A percentile compares a stretch with the other conserved stretches of the same genome.
These are phyloP conservation scores for Trematomus bernacchii DNA, from an alignment of 2,797 vertebrate species.

Conservation along the genomic window DNA sequence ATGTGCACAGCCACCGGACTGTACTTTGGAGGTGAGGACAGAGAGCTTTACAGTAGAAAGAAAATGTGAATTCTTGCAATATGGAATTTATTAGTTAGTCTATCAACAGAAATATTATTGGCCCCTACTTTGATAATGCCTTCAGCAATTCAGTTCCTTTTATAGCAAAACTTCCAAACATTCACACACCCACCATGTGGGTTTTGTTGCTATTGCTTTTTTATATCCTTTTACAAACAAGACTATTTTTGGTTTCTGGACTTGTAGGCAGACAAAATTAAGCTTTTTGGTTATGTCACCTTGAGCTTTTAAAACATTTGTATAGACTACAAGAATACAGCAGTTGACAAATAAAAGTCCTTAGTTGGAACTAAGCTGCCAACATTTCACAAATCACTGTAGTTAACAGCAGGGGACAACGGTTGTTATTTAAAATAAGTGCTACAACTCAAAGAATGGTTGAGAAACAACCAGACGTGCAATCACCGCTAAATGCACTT, in stretches of 20 bases:
- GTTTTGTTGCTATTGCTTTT: background rate
- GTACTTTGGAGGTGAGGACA: conserved; percentile 96
- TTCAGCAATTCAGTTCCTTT: background rate
- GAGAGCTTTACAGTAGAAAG: conserved; percentile 5
- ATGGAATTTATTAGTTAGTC: background rate
- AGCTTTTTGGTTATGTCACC: background rate
- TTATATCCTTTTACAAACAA: background rate
- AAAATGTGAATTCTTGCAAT: background rate
- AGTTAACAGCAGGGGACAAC: background rate
- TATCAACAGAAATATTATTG: background rate
- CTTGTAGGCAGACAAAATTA: background rate
- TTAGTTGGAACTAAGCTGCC: background rate
- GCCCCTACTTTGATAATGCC: background rate
- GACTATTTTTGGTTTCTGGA: background rate
- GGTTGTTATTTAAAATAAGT: conserved; percentile 19
- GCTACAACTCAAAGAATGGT: no score
- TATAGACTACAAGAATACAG: background rate
- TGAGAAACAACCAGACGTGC: no score
- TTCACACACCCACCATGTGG: background rate
- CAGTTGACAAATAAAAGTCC: background rate
- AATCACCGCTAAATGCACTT: no score
- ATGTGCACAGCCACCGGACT: conserved; percentile 99
- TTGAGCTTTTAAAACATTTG: background rate
- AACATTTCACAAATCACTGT: background rate
- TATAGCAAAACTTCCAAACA: background rate